A percentile compares a stretch with the other conserved stretches of the same genome.
These are phyloP conservation scores for Geopemphigus sp. DNA, from an alignment of 1,140 invertebrate species.

Conservation along the genomic window DNA sequence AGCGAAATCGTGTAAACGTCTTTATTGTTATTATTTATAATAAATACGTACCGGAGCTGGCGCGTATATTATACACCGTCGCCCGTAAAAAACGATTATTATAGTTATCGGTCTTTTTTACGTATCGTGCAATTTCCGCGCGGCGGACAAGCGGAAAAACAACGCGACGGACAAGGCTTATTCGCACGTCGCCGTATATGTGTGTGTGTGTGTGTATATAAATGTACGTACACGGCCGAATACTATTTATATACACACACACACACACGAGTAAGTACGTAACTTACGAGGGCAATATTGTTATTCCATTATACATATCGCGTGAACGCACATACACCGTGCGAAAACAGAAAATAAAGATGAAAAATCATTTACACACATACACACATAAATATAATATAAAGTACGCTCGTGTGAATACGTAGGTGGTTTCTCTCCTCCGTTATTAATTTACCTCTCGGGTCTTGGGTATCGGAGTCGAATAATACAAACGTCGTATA, in stretches of 20 bases:
- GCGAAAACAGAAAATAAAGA: neutral
- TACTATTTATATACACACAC: neutral
- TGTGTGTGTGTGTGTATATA: neutral
- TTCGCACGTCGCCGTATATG: too few species aligned
- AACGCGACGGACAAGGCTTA: too few species aligned
- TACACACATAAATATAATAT: neutral
- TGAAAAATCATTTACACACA: neutral
- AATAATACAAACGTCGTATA: neutral
- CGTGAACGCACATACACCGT: neutral
- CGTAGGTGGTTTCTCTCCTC: neutral
- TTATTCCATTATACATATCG: neutral
- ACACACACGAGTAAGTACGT: too few species aligned
- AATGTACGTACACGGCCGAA: neutral
- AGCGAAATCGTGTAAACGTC: too few species aligned
- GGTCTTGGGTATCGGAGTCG: neutral
- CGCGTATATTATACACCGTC: too few species aligned
- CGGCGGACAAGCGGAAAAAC: too few species aligned
- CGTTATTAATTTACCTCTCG: neutral
- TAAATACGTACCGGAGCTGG: too few species aligned
- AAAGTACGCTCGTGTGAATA: neutral
- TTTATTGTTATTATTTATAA: too few species aligned
- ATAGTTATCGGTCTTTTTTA: too few species aligned
- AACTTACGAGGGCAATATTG: neutral
- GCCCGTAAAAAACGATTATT: too few species aligned
- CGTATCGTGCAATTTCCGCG: too few species aligned